phyloP scores from a whole-genome alignment of 2,113 vertebrate genomes.

The Scortum barcoo region DNA sequence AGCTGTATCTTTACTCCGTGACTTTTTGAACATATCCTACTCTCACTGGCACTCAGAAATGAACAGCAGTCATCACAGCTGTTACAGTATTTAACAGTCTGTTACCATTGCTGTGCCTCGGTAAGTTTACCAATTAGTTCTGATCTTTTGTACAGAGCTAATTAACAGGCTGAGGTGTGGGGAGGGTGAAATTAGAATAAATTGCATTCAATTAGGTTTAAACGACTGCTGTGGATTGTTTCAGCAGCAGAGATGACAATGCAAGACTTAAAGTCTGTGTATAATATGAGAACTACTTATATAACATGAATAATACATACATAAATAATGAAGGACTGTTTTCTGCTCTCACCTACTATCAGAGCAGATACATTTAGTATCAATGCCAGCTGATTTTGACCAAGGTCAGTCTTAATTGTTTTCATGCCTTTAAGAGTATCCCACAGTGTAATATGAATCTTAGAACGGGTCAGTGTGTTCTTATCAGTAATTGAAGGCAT shows the following conservation, averaged over 20 bases:
- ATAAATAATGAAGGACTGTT: neutral
- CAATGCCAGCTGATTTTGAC: neutral
- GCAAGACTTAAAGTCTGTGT: neutral
- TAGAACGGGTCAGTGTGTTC: slow-evolving; percentile 5
- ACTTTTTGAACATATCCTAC: neutral
- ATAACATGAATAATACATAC: neutral
- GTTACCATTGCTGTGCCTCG: slow-evolving; percentile 31
- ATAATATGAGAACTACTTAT: neutral
- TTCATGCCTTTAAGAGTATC: neutral
- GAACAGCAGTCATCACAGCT: slow-evolving; percentile 38
- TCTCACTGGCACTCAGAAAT: neutral
- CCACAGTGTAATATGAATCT: neutral
- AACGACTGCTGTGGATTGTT: neutral
- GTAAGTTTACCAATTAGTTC: slow-evolving; percentile 36
- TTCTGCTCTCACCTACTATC: neutral
- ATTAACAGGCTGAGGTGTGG: slow-evolving; percentile 38
- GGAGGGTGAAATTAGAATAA: slow-evolving; percentile 30
- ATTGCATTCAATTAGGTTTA: slow-evolving; percentile 22
- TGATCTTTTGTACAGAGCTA: slow-evolving; percentile 21
- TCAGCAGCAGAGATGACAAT: slow-evolving; percentile 7
- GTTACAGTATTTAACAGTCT: slow-evolving; percentile 36
- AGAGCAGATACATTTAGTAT: neutral
- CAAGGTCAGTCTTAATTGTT: slow-evolving; percentile 24
- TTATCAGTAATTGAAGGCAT: slow-evolving; percentile 13
- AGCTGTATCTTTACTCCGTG: neutral